Evolutionary conservation across 2,888 invertebrate genomes (phyloP).

Genomic region (Drosophila multiciliata): DNA sequence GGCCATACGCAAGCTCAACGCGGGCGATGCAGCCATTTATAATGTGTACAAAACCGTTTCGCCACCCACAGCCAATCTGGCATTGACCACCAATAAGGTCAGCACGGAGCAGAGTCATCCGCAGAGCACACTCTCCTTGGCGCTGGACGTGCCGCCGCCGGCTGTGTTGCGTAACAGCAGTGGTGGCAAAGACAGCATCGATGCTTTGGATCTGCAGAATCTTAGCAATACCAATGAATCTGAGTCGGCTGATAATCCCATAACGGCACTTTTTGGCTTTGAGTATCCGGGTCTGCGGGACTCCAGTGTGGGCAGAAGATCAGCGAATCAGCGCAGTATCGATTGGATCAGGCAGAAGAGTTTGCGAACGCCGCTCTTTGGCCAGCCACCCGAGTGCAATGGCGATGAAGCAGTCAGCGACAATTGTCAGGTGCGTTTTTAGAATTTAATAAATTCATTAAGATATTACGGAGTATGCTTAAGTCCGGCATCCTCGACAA

Average conservation of each 20-base stretch:
- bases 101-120: conserved; percentile 64
- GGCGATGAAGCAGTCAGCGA: conserved; percentile 82
- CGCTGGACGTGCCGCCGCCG: conserved; percentile 69
- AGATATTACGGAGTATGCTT: background rate
- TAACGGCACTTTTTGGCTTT: conserved; percentile 70
- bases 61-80: conserved; percentile 75
- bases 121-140: conserved; percentile 52
- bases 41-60: conserved; percentile 79
- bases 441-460: background rate
- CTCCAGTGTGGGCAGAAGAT: conserved; percentile 71
- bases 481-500: background rate
- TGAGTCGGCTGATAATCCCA: conserved; percentile 82
- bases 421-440: conserved; percentile 86
- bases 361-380: conserved; percentile 77
- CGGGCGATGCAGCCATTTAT: conserved; percentile 76
- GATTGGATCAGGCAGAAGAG: conserved; percentile 68
- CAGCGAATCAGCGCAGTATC: conserved; percentile 66
- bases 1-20: conserved; percentile 64
- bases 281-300: conserved; percentile 70
- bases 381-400: conserved; percentile 84
- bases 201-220: conserved; percentile 82
- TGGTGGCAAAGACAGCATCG: conserved; percentile 66
- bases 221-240: conserved; percentile 82
- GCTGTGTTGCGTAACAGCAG: conserved; percentile 72
- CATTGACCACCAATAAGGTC: conserved; percentile 75